Base-by-base conservation (phyloP, 2,113 vertebrate genomes). In the Corynorhinus townsendii region DNA sequence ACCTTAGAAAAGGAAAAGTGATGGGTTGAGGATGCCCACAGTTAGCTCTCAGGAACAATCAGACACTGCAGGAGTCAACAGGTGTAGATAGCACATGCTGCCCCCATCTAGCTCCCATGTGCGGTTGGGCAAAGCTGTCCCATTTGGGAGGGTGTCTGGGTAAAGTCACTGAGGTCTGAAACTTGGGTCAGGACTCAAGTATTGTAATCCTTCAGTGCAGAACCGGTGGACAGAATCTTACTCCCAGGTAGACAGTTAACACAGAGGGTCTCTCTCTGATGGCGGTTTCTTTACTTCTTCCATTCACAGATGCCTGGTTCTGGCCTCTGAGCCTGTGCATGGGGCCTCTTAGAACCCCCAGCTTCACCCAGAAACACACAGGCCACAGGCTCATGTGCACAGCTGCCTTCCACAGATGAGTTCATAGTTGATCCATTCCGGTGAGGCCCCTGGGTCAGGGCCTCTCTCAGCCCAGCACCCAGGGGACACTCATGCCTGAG, bases 41-140 rank as follows among this genome's bases (percentile, higher is more conserved):
- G 26, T 92, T 96, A 98, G 98, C 97, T 98, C 98, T 98, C 97
- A 98, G 97, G 98, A 98, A 98, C 97, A 97, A 98, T 98, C 96
- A 98, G 96, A 93, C 96, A 98, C 97, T 75, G 98, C 97, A 95
- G 96, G 98, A 98, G 98, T 96, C 98, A 97, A 96, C 96, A 97
- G 96, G 98, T 98, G 98, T 96, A 95, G 98, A 98, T 66, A 97
- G 95, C 97, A 98, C 96, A 97, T 2, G n/a, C 72, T 98, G 98
- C 97, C 97, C 97, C 98, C 97, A 97, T 96, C 97, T 19, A 88
- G 17, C 4, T 59, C 20, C 40, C 4, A 0, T 4, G 20, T 30
- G 10, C 6, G 14, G 85, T n/a, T 43, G 40, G 87, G 77, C 52
- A 96, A 95, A 86, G 68, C 17, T 47, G 35, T 24, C 86, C 40